Percentiles rank a stretch among this genome's conserved stretches.
Conservation (phyloP, 2,888 invertebrate species). For the Xiphydria camelus region DNA sequence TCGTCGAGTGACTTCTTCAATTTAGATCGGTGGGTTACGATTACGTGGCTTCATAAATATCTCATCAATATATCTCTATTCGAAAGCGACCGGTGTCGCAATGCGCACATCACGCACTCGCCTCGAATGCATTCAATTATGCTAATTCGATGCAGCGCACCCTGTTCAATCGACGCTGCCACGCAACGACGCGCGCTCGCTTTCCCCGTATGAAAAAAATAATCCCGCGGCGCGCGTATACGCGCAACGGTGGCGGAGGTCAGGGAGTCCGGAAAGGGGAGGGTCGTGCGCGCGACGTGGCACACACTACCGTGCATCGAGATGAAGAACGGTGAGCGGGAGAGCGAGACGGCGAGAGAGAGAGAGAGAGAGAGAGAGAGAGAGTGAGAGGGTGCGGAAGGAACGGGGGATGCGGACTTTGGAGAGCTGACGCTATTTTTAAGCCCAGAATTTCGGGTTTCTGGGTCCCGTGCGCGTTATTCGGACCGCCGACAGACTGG, state of each 20-base stretch:
- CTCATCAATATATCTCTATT: too few species aligned
- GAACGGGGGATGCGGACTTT: neutral
- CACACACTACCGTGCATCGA: too few species aligned
- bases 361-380: slow-evolving; percentile 4
- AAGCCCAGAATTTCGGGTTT: neutral
- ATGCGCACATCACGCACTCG: neutral
- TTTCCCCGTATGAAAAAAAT: too few species aligned
- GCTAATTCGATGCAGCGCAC: slow-evolving; percentile 6
- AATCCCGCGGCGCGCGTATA: too few species aligned
- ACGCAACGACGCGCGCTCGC: too few species aligned
- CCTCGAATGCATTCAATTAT: slow-evolving; percentile 8
- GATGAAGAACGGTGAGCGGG: neutral
- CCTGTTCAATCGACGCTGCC: too few species aligned
- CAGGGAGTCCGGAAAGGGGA: too few species aligned
- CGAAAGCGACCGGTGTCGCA: neutral
- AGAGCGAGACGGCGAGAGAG: neutral
- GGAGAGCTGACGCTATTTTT: slow-evolving; percentile 6
- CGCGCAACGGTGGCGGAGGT: too few species aligned
- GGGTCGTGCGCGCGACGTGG: too few species aligned
- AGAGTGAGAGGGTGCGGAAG: neutral
- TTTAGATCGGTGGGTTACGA: slow-evolving; percentile 3
- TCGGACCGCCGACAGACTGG: slow-evolving; percentile 1
- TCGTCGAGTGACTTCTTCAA: slow-evolving; percentile 1
- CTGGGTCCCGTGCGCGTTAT: too few species aligned
- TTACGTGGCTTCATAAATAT: slow-evolving; percentile 10